These are phyloP conservation scores for Drosophila maculinotata DNA, from an alignment of 2,888 invertebrate genomes.

Conservation along the genomic window DNA sequence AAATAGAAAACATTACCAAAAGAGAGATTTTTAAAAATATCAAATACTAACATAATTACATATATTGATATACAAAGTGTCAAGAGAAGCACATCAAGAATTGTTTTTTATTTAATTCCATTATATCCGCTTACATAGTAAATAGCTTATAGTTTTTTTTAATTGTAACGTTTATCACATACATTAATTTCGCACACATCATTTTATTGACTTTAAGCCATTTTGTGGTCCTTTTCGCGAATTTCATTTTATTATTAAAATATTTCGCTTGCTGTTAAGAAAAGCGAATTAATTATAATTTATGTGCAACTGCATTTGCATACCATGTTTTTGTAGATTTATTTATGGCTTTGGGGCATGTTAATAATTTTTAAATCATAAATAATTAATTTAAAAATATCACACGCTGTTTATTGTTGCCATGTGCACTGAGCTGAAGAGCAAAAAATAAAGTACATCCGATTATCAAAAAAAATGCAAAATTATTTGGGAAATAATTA, in stretches of 20 bases:
- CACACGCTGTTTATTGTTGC: conserved; percentile 1
- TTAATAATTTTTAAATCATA: conserved; percentile 54
- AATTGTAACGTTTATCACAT: conserved; percentile 18
- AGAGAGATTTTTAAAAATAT: background rate
- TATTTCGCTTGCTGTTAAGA: conserved; percentile 44
- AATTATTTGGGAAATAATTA: background rate
- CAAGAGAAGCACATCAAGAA: too few relatives aligned
- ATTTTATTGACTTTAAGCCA: conserved; percentile 62
- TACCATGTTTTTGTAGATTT: conserved; percentile 49
- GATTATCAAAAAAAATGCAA: conserved; percentile 43
- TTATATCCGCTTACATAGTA: background rate
- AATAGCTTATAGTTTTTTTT: too few relatives aligned
- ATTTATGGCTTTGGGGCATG: conserved; percentile 65
- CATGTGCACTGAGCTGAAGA: background rate
- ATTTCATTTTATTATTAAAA: conserved; percentile 40
- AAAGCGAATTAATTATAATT: conserved; percentile 59
- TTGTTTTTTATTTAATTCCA: too few relatives aligned
- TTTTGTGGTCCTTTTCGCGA: conserved; percentile 41
- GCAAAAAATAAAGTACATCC: conserved; percentile 31
- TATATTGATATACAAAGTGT: too few relatives aligned
- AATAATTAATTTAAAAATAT: conserved; percentile 57
- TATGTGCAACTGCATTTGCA: conserved; percentile 49
- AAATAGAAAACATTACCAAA: too few relatives aligned
- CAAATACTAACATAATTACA: background rate
- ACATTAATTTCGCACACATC: conserved; percentile 58